phyloP scores from a whole-genome alignment of 2,888 invertebrate genomes.

The Eurytoma californica region DNA sequence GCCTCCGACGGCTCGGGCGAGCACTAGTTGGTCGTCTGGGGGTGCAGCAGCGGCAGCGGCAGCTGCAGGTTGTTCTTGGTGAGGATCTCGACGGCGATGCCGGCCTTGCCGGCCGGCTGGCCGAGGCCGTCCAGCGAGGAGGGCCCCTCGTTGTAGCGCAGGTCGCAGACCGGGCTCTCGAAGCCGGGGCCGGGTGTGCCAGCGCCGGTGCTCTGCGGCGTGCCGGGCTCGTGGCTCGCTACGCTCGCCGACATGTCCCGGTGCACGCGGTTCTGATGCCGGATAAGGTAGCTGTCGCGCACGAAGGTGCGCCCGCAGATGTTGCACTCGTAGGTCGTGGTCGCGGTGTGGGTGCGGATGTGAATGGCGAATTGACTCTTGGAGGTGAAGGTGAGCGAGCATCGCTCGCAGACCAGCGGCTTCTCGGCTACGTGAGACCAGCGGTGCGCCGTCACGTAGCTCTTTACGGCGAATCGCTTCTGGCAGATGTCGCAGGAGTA shows the following conservation, averaged over 20 bases:
- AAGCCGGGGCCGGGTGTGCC: slow-evolving; percentile 71
- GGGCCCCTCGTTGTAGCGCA: slow-evolving; percentile 73
- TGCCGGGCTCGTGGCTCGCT: slow-evolving; percentile 72
- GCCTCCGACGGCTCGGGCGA: slow-evolving; percentile 65
- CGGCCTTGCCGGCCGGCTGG: slow-evolving; percentile 62
- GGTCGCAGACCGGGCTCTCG: slow-evolving; percentile 73
- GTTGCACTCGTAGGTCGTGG: slow-evolving; percentile 84
- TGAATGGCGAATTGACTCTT: slow-evolving; percentile 86
- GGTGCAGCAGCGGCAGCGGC: slow-evolving; percentile 73
- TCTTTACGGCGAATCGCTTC: slow-evolving; percentile 88
- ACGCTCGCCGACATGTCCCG: slow-evolving; percentile 74
- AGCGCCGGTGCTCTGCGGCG: slow-evolving; percentile 70
- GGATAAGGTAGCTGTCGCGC: slow-evolving; percentile 86
- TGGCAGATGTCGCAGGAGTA: slow-evolving; percentile 88
- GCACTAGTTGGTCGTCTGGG: slow-evolving; percentile 75
- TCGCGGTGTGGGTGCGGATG: slow-evolving; percentile 84
- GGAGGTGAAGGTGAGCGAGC: slow-evolving; percentile 84
- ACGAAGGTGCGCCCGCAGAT: slow-evolving; percentile 86
- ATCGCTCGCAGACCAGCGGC: slow-evolving; percentile 83
- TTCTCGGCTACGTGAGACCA: slow-evolving; percentile 88
- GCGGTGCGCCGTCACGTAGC: slow-evolving; percentile 87
- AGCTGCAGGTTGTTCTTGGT: slow-evolving; percentile 73
- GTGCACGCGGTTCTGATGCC: slow-evolving; percentile 87
- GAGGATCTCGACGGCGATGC: slow-evolving; percentile 72
- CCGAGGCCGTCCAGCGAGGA: slow-evolving; percentile 71